These are phyloP conservation scores for Lepidocyrtinus sp. DNA, from an alignment of 2,888 invertebrate species.

Conservation along the genomic window DNA sequence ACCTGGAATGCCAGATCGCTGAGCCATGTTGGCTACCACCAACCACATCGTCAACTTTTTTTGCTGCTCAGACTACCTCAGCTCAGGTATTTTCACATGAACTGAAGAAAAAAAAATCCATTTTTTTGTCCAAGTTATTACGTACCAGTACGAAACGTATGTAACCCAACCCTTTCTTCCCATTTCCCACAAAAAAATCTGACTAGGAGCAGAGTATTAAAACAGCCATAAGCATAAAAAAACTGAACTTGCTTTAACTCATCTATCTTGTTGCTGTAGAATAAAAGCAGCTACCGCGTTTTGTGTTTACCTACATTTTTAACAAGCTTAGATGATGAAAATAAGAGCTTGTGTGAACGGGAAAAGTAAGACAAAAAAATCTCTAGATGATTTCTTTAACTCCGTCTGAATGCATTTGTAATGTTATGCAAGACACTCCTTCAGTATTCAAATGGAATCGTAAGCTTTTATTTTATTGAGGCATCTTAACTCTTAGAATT, in stretches of 20 bases:
- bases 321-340: neutral
- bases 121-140: slow-evolving; percentile 14
- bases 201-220: neutral
- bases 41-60: slow-evolving; percentile 12
- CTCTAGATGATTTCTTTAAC: neutral
- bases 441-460: slow-evolving; percentile 21
- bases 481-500: neutral
- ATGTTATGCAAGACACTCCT: slow-evolving; percentile 30
- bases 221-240: neutral
- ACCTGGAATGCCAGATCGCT: neutral
- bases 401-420: slow-evolving; percentile 5
- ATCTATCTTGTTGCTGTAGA: neutral
- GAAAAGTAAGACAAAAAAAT: neutral
- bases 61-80: neutral
- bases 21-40: neutral
- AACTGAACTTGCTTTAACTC: neutral
- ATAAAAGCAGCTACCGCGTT: neutral
- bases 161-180: slow-evolving; percentile 44
- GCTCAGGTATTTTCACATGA: slow-evolving; percentile 26
- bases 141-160: neutral
- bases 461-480: neutral
- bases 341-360: neutral
- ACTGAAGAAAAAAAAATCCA: slow-evolving; percentile 19
- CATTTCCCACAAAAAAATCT: slow-evolving; percentile 18
- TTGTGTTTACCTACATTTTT: neutral